Base-by-base conservation (phyloP, 2,797 vertebrate genomes). In the Salarias fasciatus region DNA sequence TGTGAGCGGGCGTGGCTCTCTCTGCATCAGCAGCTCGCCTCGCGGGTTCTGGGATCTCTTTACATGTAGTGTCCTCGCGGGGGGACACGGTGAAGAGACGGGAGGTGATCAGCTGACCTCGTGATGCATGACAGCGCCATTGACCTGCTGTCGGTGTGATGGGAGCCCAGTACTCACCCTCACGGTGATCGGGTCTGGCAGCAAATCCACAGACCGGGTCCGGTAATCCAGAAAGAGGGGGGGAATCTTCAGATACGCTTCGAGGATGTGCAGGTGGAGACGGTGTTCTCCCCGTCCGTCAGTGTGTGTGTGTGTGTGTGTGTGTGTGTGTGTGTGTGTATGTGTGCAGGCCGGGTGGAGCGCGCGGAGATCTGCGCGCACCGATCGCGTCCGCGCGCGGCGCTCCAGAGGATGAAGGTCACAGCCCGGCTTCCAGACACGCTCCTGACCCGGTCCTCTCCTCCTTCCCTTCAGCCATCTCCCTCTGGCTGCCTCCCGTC, bases 1-100 rank as follows among this genome's bases (percentile, higher is more conserved):
- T 13, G 63, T 43, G 47, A 40, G 79, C 70, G 76, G 88, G 89
- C 50, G 88, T 77, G 87, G 80, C 79, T 76, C 81, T 70, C 10
- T 14, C 70, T 54, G 53, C 88, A 80, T 82, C 75, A 77, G 64
- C 64, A 63, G 58, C 60, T 60, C 52, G 35, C 55, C 60, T 75
- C 76, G 72, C 53, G 54, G 79, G 82, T 84, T 69, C 65, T 53
- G 54, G 8, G 18, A 33, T 80, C 80, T 45, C 47, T 13, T 63
- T n/a, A n/a, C n/a, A 47, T 53, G 69, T 54, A 12, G 48, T 18
- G 62, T 63, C 65, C 56, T 40, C 3, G 35, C 53, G 30, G 58
- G 30, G 58, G 44, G 4, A 24, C 53, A 53, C 50, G 24, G 18
- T 24, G 18, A 24, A 18, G 18, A 14, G 11, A 35, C 38, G 53